phyloP scores from a whole-genome alignment of 2,797 vertebrate species.

The Hyperoplus immaculatus region DNA sequence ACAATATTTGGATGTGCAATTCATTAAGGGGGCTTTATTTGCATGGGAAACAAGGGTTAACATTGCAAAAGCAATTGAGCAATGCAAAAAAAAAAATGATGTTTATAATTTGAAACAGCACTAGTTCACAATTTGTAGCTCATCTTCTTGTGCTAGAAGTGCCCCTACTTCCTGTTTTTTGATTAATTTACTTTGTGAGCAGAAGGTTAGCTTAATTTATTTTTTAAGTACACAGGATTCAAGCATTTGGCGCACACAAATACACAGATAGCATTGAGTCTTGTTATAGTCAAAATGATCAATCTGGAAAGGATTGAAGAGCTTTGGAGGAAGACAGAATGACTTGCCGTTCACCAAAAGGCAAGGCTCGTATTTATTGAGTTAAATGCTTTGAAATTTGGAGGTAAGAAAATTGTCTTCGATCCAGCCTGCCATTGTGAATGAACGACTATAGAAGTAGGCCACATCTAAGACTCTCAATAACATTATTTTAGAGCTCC shows the following conservation, averaged over 20 bases:
- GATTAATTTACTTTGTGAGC: background rate
- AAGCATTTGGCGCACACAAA: constrained; percentile 3
- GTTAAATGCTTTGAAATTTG: constrained; percentile 25
- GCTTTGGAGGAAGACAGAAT: constrained; percentile 11
- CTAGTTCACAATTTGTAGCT: too few species aligned
- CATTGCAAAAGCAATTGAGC: too few species aligned
- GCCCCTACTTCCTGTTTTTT: background rate
- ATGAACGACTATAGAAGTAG: constrained; percentile 7
- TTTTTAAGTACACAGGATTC: background rate
- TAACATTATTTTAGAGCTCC: constrained; percentile 25
- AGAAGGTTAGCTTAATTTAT: background rate
- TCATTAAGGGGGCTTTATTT: too few species aligned
- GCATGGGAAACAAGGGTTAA: too few species aligned
- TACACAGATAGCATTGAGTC: background rate
- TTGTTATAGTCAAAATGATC: constrained; percentile 14
- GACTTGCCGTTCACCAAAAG: background rate
- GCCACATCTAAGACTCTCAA: constrained; percentile 13
- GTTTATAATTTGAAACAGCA: too few species aligned
- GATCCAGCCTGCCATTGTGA: background rate
- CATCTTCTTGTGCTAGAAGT: background rate
- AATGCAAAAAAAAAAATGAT: too few species aligned
- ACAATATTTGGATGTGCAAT: too few species aligned
- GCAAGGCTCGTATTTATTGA: background rate
- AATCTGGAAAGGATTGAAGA: constrained; percentile 28
- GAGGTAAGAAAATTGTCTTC: constrained; percentile 14